A percentile compares a stretch with the other conserved stretches of the same genome.
Conservation (phyloP, 2,113 vertebrate species). For the Microcebus ravelobensis region DNA sequence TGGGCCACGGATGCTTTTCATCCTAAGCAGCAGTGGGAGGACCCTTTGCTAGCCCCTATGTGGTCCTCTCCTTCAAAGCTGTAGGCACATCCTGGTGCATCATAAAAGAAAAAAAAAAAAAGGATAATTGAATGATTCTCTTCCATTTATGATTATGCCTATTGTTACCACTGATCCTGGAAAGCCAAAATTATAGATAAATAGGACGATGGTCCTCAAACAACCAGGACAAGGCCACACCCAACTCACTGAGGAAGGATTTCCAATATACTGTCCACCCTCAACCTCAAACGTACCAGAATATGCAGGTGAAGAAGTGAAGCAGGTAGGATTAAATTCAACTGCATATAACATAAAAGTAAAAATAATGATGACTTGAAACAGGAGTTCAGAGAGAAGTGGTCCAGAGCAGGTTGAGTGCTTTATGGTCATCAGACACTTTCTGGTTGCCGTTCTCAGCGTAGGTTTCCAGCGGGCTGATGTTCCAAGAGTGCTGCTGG, state of each 20-base stretch:
- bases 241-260: background rate
- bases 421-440: background rate
- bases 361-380: background rate
- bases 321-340: background rate
- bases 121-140: background rate
- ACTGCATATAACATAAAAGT: too few species aligned
- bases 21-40: background rate
- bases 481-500: background rate
- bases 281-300: background rate
- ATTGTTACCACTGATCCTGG: background rate
- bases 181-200: background rate
- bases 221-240: background rate
- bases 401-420: background rate
- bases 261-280: background rate
- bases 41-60: background rate
- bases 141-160: background rate
- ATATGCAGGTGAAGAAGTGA: background rate
- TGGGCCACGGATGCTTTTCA: background rate
- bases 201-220: background rate
- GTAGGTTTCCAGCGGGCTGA: background rate
- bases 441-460: background rate
- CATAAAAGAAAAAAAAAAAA: background rate
- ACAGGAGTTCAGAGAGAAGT: background rate
- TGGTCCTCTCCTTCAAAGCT: background rate
- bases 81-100: background rate